Base-by-base conservation (phyloP, 2,113 vertebrate species). In the Podilymbus podiceps region DNA sequence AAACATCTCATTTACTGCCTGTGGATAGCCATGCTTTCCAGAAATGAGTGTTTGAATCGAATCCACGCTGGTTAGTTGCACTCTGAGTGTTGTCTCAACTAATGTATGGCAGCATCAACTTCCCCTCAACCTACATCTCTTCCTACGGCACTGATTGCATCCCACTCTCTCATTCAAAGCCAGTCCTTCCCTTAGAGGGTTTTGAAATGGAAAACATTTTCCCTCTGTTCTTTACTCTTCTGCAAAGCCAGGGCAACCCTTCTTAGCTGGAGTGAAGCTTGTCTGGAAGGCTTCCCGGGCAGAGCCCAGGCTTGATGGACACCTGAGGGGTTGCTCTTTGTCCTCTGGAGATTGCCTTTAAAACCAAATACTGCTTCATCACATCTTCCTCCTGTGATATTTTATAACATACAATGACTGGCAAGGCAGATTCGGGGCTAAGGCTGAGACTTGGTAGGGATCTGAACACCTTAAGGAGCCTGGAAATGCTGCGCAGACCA, bases 221-320 rank as follows among this genome's bases (percentile, higher is more conserved):
- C 31, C 31, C 30, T 56, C 52, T 55, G 31, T 59, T 55, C 4
- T 64, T 74, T 46, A 3, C 19, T 56, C 18, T 66, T 22, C 35
- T 52, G 28, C 0, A 3, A n/a, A 68, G 35, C 8, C 60, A 85
- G 31, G 19, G 16, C 5, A 27, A 50, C 28, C 16, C 24, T 40
- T 71, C 28, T 50, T 28, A 49, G 40, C 3, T 30, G 15, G 21
- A 62, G 12, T 8, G 19, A 69, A 63, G 19, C 5, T 40, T 50
- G 55, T 31, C 79, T 33, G 42, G n/a, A 62, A 69, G 25, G 27
- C 11, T 88, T 47, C 14, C 50, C 27, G 47, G 17, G 18, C 22
- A 40, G 7, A 73, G 10, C 15, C 44, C 9, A 1, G 0, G 14
- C 7, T 33, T 14, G 8, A 11, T 5, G 16, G 25, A 30, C 10